phyloP scores from a whole-genome alignment of 2,797 vertebrate genomes.

The Mareca penelope region DNA sequence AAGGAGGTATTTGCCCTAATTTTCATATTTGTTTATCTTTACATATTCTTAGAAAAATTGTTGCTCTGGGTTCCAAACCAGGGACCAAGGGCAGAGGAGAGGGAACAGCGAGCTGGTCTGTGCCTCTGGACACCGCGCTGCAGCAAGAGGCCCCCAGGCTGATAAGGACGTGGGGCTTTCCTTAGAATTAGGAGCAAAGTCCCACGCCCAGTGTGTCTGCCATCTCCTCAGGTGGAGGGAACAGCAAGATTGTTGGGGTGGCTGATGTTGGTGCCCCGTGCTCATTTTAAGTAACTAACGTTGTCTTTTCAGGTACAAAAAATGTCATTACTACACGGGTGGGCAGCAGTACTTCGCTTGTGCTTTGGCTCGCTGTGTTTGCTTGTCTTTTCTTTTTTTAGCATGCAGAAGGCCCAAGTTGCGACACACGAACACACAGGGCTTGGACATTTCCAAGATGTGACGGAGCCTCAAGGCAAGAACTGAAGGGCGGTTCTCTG shows the following conservation, averaged over 20 bases:
- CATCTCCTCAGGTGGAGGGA: neutral
- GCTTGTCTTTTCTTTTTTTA: neutral
- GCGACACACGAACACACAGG: neutral
- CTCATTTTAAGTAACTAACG: neutral
- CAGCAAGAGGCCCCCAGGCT: neutral
- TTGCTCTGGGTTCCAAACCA: neutral
- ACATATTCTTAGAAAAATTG: neutral
- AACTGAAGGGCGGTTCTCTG: slow-evolving; percentile 2
- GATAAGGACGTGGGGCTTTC: neutral
- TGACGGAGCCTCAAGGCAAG: neutral
- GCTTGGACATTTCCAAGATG: neutral
- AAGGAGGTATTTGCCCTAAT: neutral
- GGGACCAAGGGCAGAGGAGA: neutral
- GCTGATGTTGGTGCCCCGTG: neutral
- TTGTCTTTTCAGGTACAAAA: neutral
- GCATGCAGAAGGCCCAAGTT: neutral
- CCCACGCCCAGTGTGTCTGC: neutral
- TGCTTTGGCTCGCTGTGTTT: neutral
- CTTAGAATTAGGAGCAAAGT: neutral
- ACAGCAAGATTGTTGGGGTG: neutral
- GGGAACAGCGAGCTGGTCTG: neutral
- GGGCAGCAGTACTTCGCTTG: neutral
- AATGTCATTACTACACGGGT: neutral
- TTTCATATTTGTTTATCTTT: slow-evolving; percentile 34
- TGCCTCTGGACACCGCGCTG: neutral